phyloP scores from a whole-genome alignment of 2,888 invertebrate genomes.

The Frankliniella fusca region DNA sequence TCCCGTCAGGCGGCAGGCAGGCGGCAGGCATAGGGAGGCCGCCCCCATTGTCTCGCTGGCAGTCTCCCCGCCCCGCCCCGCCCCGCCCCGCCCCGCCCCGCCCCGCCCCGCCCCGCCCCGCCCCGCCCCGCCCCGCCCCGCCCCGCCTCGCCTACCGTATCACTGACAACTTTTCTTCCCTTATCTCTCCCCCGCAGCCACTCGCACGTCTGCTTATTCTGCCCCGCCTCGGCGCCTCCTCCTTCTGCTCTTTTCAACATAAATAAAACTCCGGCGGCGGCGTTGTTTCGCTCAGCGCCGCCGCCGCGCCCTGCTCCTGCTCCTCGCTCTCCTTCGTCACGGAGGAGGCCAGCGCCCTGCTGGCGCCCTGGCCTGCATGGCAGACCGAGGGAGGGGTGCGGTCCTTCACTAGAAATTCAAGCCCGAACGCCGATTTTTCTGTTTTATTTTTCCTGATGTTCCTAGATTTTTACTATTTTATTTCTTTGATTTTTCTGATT shows the following conservation, averaged over 20 bases:
- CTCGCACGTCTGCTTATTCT: background rate
- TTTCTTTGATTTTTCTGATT: too few species aligned
- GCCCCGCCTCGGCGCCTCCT: background rate
- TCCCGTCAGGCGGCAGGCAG: background rate
- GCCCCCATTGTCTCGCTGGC: background rate
- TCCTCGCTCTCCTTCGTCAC: background rate
- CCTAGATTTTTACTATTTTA: too few species aligned
- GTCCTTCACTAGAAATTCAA: too few species aligned
- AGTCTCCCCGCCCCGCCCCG: too few species aligned
- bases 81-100: too few species aligned
- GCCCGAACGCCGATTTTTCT: too few species aligned
- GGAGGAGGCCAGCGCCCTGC: too few species aligned
- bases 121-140: background rate
- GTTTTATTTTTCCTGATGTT: too few species aligned
- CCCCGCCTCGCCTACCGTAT: conserved; percentile 4
- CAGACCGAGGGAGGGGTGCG: too few species aligned
- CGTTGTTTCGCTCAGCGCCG: background rate
- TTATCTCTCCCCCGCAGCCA: background rate
- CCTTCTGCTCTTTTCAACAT: background rate
- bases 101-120: too few species aligned
- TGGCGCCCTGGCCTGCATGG: too few species aligned
- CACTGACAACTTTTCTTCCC: conserved; percentile 11
- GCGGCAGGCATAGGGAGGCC: background rate
- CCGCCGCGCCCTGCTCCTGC: background rate
- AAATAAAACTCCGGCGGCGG: background rate